Evolutionary conservation across 1,140 invertebrate genomes (phyloP).

Genomic region (Dendroctonus ponderosae): DNA sequence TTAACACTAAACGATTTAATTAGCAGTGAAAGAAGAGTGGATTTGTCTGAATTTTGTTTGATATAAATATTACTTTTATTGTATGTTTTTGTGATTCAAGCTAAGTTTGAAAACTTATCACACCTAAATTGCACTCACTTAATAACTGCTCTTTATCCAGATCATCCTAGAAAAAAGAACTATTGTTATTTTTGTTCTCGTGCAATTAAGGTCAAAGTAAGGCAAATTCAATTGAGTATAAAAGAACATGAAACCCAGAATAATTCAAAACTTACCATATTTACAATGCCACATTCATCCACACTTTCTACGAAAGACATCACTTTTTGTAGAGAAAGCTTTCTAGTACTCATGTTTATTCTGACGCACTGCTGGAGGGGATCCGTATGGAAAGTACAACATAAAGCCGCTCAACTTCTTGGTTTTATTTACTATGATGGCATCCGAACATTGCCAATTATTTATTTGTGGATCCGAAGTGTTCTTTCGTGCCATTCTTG

Average conservation of each 20-base stretch:
- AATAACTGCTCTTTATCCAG: constrained; percentile 64
- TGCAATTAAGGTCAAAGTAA: neutral
- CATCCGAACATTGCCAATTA: constrained; percentile 19
- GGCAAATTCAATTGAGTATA: constrained; percentile 40
- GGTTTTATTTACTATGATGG: constrained; percentile 31
- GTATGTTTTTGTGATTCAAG: neutral
- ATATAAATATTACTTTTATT: constrained; percentile 1
- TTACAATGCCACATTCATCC: constrained; percentile 28
- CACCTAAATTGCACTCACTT: constrained; percentile 54
- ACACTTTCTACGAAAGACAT: constrained; percentile 34
- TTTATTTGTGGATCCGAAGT: constrained; percentile 23
- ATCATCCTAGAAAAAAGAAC: constrained; percentile 57
- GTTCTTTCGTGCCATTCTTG: constrained; percentile 17
- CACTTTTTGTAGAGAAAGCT: constrained; percentile 32
- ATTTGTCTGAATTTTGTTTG: neutral
- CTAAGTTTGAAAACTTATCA: neutral
- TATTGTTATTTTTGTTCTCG: neutral
- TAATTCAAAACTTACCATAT: constrained; percentile 20
- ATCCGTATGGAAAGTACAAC: constrained; percentile 24
- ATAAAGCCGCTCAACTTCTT: constrained; percentile 19
- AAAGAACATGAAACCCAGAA: constrained; percentile 29
- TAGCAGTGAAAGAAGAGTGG: too few relatives aligned
- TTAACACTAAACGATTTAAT: constrained; percentile 59
- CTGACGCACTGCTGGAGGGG: constrained; percentile 19
- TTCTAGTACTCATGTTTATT: constrained; percentile 29